A percentile compares a stretch with the other conserved stretches of the same genome.
These are phyloP conservation scores for Epinephelus malabaricus DNA, from an alignment of 2,797 vertebrate species.

Conservation along the genomic window DNA sequence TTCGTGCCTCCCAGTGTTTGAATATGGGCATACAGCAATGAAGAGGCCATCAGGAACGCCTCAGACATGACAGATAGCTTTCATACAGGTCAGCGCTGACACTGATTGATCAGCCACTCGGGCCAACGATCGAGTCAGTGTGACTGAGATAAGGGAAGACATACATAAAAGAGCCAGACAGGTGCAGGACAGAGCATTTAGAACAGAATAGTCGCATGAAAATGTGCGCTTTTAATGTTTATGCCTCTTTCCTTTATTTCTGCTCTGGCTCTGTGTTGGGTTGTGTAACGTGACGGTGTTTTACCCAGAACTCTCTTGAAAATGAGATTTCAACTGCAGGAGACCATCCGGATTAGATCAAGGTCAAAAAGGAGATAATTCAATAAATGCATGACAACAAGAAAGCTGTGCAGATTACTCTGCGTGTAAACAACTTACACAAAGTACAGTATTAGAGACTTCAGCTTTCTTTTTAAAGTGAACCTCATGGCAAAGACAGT, in stretches of 20 bases:
- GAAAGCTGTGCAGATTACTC: neutral
- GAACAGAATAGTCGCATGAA: conserved; percentile 27
- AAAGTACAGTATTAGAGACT: neutral
- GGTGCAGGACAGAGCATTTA: conserved; percentile 32
- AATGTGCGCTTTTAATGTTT: neutral
- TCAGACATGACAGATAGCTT: conserved; percentile 56
- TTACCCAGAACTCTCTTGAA: neutral
- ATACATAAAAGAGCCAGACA: conserved; percentile 20
- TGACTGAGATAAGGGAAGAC: conserved; percentile 43
- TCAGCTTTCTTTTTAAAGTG: neutral
- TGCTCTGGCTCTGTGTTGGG: neutral
- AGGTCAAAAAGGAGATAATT: conserved; percentile 3
- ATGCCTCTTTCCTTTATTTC: neutral
- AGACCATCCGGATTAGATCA: neutral
- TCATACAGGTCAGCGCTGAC: conserved; percentile 51
- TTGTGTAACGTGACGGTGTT: neutral
- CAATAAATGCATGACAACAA: neutral
- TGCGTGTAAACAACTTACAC: neutral
- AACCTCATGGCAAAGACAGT: neutral
- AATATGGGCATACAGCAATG: neutral
- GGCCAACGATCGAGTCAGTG: conserved; percentile 35
- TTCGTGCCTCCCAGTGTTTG: conserved; percentile 28
- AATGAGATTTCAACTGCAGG: conserved; percentile 7
- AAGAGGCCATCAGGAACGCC: conserved; percentile 34
- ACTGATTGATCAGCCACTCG: conserved; percentile 65